Evolutionary conservation across 2,888 invertebrate genomes (phyloP), one percentile per base, ranked within the genome.

Genomic region (Cheilosia variabilis): DNA sequence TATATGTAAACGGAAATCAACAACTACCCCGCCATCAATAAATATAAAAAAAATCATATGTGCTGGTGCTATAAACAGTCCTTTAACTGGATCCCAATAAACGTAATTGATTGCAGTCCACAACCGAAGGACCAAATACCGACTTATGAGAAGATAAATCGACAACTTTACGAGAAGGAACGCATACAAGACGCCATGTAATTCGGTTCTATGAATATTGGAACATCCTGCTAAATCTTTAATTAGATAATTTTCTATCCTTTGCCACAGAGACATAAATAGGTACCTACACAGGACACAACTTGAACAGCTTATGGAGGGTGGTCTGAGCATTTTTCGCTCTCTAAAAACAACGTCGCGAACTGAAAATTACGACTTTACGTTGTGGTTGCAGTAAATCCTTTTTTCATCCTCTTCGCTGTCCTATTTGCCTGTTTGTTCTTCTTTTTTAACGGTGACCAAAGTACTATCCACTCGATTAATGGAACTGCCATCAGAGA

Each of bases 151-250:
- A 34, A 63, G 53, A 76, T 76, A 81, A 76, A 71, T 79, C 69
- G 84, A 60, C 37, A 84, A 66, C 60, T 41, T 69, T 68, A 53
- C 52, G 53, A 73, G 72, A 68, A 72, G 73, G 60, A 68, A 60
- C 43, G n/a, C 13, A 31, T 9, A 37, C 17, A 47, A 24, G 13
- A 41, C 31, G 65, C 45, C 47, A 53, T 57, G 47, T 66, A 71
- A 79, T 72, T 66, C 53, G 45, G 58, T 65, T 84, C 84, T 66
- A 84, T 79, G 73, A 72, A 83, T 83, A 73, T 83, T 45, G 24
- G 17, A 83, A 10, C 15, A 53, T 10, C 60, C 43, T 55, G 77
- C 15, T 81, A 66, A 82, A 77, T 82, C 53, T 82, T 82, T 66
- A 77, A 82, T 82, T 71, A 62, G 82, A 77, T 75, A 66, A 66